These are phyloP conservation scores for Eurosta solidaginis DNA, from an alignment of 1,140 invertebrate genomes.

Conservation along the genomic window DNA sequence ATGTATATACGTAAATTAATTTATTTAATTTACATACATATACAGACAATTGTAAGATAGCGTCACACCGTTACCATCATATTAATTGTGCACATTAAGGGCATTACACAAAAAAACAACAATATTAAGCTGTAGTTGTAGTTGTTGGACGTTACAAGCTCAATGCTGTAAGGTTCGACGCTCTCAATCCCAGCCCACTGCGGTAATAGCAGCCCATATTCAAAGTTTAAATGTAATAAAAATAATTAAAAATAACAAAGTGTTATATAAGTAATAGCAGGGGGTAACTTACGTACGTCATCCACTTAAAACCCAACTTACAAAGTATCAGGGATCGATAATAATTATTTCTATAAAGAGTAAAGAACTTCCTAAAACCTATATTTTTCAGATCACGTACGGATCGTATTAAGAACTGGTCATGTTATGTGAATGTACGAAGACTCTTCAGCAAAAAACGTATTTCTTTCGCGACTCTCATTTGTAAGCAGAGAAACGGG, in stretches of 20 bases:
- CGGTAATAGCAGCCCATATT: background rate
- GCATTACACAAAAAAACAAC: background rate
- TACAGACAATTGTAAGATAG: background rate
- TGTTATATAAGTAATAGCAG: too few species aligned
- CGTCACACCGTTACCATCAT: background rate
- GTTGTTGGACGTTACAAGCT: background rate
- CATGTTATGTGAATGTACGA: too few species aligned
- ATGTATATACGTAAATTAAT: background rate
- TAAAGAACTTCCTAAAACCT: too few species aligned
- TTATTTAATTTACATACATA: background rate
- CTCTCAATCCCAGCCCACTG: background rate
- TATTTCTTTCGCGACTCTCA: too few species aligned
- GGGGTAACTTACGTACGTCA: too few species aligned
- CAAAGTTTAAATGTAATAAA: slow-evolving; percentile 25
- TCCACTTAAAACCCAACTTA: too few species aligned
- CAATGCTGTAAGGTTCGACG: background rate
- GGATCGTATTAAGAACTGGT: too few species aligned
- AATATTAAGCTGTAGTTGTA: background rate
- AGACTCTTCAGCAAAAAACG: too few species aligned
- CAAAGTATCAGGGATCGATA: too few species aligned
- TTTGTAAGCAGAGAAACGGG: too few species aligned
- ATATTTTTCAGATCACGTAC: too few species aligned
- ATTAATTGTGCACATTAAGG: slow-evolving; percentile 14
- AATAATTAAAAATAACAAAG: slow-evolving; percentile 19
- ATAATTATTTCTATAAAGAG: too few species aligned